Evolutionary conservation across 2,797 vertebrate genomes (phyloP), one percentile per base, ranked within the genome.

Genomic region (Manis javanica): DNA sequence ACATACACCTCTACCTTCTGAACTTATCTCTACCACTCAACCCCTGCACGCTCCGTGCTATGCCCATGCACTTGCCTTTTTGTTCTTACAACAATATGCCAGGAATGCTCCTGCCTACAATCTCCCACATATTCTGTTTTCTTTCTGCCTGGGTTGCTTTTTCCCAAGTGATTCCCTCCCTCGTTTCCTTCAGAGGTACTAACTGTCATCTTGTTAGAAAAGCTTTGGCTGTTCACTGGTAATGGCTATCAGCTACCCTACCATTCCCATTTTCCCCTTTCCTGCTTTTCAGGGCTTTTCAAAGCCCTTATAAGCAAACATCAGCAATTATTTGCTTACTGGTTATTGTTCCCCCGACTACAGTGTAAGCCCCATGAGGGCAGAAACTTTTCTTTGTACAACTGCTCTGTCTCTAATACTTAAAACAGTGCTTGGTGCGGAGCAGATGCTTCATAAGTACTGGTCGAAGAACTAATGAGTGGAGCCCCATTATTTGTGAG

Each of bases 131-230:
- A 39, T 53, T n/a, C n/a, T 77, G 15, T 77, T 51, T 84, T 91
- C 68, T n/a, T 24, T 87, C 51, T 93, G n/a, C 37, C 66, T 72
- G 19, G 10, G 31, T 90, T 42, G n/a, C 49, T 92, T 37, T 84
- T 61, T 37, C 74, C 39, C 29, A 85, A 7, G 55, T 15, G 34
- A 26, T 42, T 39, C 13, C 39, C 13, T 51, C 81, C 29, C 39
- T 68, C 24, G 19, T 72, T 34, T 92, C 63, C 64, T 94, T 78
- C 37, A 86, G 74, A 64, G 14, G 11, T 37, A 24, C 21, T 34
- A 82, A 66, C 23, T 59, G 13, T 39, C 11, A 7, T 53, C 51
- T 88, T 37, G 16, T 94, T 66, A 29, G 77, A 66, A 88, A 90
- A 72, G 23, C 3, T 64, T 23, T 61, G 49, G 19, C 21, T 15